Percentiles rank a stretch among this genome's conserved stretches.
Conservation (phyloP, 2,113 vertebrate genomes). For the Acinonyx jubatus region DNA sequence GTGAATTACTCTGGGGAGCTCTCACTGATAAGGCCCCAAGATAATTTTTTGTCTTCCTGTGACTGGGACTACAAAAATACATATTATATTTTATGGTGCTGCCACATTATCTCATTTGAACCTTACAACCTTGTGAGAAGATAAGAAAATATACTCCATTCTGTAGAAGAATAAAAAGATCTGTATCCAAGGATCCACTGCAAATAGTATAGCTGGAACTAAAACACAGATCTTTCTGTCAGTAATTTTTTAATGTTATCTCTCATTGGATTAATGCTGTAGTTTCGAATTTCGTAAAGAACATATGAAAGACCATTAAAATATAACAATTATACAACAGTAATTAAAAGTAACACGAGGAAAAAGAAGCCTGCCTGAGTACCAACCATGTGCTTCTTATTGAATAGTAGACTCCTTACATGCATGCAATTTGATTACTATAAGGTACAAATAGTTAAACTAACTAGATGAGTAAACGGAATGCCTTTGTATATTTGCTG, state of each 20-base stretch:
- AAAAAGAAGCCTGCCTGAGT: not conserved
- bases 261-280: not conserved
- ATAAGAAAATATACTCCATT: not conserved
- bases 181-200: not conserved
- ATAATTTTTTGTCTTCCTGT: slow-evolving; percentile 22
- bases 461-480: slow-evolving; percentile 17
- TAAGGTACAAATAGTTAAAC: not conserved
- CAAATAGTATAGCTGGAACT: not conserved
- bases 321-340: not conserved
- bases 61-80: not conserved
- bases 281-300: slow-evolving; percentile 22
- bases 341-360: not conserved
- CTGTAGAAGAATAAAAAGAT: not conserved
- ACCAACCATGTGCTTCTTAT: not conserved
- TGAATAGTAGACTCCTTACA: not conserved
- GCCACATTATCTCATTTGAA: not conserved
- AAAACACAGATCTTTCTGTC: not conserved
- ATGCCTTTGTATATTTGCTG: slow-evolving; percentile 22
- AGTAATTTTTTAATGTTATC: not conserved
- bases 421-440: not conserved
- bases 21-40: not conserved
- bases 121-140: not conserved
- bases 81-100: not conserved
- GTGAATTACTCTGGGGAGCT: not conserved
- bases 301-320: not conserved